Evolutionary conservation across 2,113 vertebrate genomes (phyloP).

Genomic region (Mirza zaza): DNA sequence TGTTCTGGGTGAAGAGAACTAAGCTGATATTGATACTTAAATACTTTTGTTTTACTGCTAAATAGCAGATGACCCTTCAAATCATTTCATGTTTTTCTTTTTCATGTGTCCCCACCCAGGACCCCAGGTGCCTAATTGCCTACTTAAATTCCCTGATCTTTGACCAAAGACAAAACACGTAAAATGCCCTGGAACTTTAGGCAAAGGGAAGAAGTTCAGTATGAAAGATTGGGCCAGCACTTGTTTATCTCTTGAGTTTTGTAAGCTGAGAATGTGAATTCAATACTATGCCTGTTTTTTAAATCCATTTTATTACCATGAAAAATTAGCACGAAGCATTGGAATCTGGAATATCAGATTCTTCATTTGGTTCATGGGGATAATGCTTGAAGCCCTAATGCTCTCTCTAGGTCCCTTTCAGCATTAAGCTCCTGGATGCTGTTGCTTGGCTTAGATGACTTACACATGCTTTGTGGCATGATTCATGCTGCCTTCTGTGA

Average conservation of each 20-base stretch:
- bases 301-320: constrained; percentile 36
- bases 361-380: neutral
- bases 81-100: constrained; percentile 31
- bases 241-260: constrained; percentile 44
- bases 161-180: constrained; percentile 48
- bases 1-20: constrained; percentile 19
- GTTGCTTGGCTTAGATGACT: constrained; percentile 51
- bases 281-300: constrained; percentile 33
- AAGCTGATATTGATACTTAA: constrained; percentile 1
- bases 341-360: constrained; percentile 37
- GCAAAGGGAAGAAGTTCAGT: constrained; percentile 12
- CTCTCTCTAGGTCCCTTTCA: neutral
- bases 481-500: constrained; percentile 9
- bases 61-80: constrained; percentile 18
- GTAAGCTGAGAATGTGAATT: constrained; percentile 37
- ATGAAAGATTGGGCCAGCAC: constrained; percentile 27
- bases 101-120: neutral
- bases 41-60: constrained; percentile 40
- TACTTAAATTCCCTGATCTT: constrained; percentile 24
- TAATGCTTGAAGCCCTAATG: constrained; percentile 32
- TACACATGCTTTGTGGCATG: constrained; percentile 54
- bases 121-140: constrained; percentile 6
- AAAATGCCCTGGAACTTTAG: constrained; percentile 17
- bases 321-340: constrained; percentile 1
- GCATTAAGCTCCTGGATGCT: neutral